Evolutionary conservation across 2,888 invertebrate genomes (phyloP).

Genomic region (Idaea aversata): DNA sequence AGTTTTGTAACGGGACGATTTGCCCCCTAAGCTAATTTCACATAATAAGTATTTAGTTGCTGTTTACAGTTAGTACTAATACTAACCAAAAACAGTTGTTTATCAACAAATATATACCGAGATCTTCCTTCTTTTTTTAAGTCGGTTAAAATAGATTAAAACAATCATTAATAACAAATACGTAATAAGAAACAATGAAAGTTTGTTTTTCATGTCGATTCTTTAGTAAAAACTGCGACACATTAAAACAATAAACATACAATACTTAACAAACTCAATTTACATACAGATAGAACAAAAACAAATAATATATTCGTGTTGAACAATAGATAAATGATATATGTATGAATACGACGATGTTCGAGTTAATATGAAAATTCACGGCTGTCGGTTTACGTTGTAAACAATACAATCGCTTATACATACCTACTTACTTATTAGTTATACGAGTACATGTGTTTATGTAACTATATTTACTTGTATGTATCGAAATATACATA

Average conservation of each 20-base stretch:
- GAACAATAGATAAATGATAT: constrained; percentile 21
- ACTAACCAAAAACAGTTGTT: too few relatives aligned
- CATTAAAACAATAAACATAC: not conserved
- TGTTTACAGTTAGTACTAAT: too few relatives aligned
- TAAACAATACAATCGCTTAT: not conserved
- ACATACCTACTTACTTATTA: too few relatives aligned
- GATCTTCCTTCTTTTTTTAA: too few relatives aligned
- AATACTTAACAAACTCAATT: constrained; percentile 24
- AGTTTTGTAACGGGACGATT: too few relatives aligned
- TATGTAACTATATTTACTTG: too few relatives aligned
- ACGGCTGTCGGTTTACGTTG: constrained; percentile 41
- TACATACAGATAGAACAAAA: constrained; percentile 25
- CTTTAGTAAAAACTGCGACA: not conserved
- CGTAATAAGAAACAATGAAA: not conserved
- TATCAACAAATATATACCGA: too few relatives aligned
- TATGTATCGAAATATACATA: too few relatives aligned
- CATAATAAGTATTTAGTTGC: too few relatives aligned
- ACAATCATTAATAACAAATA: not conserved
- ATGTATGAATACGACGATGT: constrained; percentile 9
- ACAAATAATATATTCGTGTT: constrained; percentile 23
- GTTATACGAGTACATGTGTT: too few relatives aligned
- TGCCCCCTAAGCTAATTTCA: too few relatives aligned
- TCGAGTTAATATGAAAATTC: constrained; percentile 10
- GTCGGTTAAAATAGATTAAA: too few relatives aligned
- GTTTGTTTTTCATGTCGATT: not conserved